A percentile compares a stretch with the other conserved stretches of the same genome.
These are phyloP conservation scores for Microplitis demolitor DNA, from an alignment of 1,140 invertebrate genomes.

Conservation along the genomic window DNA sequence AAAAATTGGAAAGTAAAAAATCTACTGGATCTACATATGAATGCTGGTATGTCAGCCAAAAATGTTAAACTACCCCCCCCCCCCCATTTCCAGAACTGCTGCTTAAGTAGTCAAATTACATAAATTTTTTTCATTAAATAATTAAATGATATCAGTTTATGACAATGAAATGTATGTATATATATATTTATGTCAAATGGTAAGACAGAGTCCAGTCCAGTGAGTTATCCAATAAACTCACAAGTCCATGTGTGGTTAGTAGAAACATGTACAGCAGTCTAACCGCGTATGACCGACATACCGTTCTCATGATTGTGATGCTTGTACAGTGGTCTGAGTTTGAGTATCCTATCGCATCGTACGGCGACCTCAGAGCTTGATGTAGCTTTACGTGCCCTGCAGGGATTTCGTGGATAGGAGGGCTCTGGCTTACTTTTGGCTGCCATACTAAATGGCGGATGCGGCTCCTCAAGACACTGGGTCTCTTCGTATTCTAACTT, in stretches of 20 bases:
- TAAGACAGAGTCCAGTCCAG: too few relatives aligned
- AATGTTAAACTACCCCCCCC: too few relatives aligned
- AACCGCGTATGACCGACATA: not conserved
- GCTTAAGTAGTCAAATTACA: too few relatives aligned
- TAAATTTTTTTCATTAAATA: too few relatives aligned
- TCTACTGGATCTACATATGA: too few relatives aligned
- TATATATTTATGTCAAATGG: too few relatives aligned
- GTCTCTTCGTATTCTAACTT: not conserved
- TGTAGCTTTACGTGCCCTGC: conserved; percentile 2
- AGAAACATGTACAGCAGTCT: not conserved
- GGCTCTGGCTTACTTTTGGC: not conserved
- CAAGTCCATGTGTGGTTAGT: not conserved
- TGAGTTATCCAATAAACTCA: not conserved
- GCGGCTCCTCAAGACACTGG: not conserved
- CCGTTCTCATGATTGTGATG: not conserved
- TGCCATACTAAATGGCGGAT: not conserved
- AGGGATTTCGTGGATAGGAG: not conserved
- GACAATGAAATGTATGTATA: too few relatives aligned
- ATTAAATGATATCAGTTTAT: too few relatives aligned
- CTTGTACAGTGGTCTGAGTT: not conserved
- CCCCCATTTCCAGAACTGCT: too few relatives aligned
- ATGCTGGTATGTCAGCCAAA: too few relatives aligned
- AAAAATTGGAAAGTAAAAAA: too few relatives aligned
- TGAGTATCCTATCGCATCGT: not conserved
- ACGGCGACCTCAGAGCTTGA: not conserved